A percentile compares a stretch with the other conserved stretches of the same genome.
phyloP scores from a whole-genome alignment of 2,888 invertebrate species.

The Pachydiplax longipennis region DNA sequence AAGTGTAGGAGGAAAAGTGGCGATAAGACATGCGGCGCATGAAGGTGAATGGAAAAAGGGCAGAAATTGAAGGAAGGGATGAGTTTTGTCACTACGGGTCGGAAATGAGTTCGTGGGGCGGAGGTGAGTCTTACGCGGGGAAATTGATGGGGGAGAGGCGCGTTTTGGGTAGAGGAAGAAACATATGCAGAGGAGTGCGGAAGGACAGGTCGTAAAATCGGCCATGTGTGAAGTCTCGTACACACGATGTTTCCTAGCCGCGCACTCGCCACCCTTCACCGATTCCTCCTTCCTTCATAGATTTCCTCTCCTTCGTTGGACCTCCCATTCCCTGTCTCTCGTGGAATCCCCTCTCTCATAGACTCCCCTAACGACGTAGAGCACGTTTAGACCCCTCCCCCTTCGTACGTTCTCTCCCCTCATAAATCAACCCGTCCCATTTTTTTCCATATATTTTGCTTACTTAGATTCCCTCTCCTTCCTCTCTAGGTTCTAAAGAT shows the following conservation, averaged over 20 bases:
- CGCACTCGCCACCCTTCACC: conserved; percentile 16
- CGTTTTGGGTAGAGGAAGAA: conserved; percentile 25
- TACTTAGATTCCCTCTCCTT: not conserved
- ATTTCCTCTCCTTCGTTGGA: not conserved
- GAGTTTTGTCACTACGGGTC: not conserved
- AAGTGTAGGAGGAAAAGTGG: not conserved
- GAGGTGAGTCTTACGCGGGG: not conserved
- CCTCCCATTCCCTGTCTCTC: not conserved
- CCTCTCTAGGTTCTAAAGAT: not conserved
- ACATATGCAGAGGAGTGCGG: conserved; percentile 43
- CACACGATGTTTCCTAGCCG: conserved; percentile 40
- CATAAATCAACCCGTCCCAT: not conserved
- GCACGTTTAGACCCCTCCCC: not conserved
- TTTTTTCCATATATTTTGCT: not conserved
- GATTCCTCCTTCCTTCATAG: not conserved
- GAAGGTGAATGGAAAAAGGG: not conserved
- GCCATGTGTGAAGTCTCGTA: conserved; percentile 45
- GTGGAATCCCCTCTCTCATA: not conserved
- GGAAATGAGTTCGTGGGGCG: conserved; percentile 4
- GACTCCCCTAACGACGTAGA: not conserved
- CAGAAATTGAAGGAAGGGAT: not conserved
- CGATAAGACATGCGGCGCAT: not conserved
- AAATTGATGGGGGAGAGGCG: not conserved
- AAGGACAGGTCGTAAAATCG: conserved; percentile 45
- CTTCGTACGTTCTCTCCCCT: not conserved